Evolutionary conservation across 2,888 invertebrate species (phyloP).

Genomic region (Maniola hyperantus): DNA sequence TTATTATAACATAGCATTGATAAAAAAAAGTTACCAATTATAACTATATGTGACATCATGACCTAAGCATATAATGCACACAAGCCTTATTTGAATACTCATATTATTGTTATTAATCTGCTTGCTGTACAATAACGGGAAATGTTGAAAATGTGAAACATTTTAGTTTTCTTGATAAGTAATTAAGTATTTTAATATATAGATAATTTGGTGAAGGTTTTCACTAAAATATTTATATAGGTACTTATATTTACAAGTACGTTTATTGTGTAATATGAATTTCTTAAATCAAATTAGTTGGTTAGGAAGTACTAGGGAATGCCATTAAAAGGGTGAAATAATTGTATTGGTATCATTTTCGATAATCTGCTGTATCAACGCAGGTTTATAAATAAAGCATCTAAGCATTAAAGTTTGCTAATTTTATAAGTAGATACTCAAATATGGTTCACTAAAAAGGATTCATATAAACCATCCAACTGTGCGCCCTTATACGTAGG

Average conservation of each 20-base stretch:
- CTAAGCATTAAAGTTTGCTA: no score
- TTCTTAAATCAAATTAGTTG: no score
- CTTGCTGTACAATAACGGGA: not conserved
- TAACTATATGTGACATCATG: conserved; percentile 3
- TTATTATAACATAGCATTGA: conserved; percentile 15
- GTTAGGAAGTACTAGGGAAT: no score
- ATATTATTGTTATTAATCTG: not conserved
- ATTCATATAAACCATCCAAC: not conserved
- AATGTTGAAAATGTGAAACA: conserved; percentile 12
- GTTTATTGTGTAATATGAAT: no score
- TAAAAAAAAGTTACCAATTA: conserved; percentile 12
- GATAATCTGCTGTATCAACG: no score
- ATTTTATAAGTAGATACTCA: no score
- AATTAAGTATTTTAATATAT: no score
- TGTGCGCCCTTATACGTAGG: not conserved
- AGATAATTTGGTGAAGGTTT: not conserved
- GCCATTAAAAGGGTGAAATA: no score
- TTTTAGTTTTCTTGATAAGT: not conserved
- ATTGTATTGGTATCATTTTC: no score
- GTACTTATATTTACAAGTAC: not conserved
- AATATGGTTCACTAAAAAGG: not conserved
- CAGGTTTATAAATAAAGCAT: no score
- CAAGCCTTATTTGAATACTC: not conserved
- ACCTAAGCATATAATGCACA: conserved; percentile 9
- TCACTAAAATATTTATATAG: not conserved